A percentile compares a stretch with the other conserved stretches of the same genome.
These are phyloP conservation scores for Mobula hypostoma DNA, from an alignment of 2,113 vertebrate species.

Conservation along the genomic window DNA sequence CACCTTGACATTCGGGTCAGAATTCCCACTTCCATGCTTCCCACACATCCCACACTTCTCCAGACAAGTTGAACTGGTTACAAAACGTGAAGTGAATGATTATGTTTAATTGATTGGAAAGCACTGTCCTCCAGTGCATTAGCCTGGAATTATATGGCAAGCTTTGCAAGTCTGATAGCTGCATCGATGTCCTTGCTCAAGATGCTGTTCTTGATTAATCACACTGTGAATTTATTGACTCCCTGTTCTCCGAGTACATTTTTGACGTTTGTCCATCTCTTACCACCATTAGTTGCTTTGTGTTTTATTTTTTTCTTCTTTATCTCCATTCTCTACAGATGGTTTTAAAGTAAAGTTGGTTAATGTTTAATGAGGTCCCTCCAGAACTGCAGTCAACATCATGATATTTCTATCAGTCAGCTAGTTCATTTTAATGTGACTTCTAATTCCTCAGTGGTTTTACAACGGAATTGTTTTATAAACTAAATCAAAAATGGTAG, in stretches of 20 bases:
- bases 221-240: conserved; percentile 26
- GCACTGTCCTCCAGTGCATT: not conserved
- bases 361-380: not conserved
- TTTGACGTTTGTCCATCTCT: not conserved
- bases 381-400: no score
- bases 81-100: not conserved
- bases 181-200: not conserved
- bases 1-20: no score
- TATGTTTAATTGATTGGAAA: conserved; percentile 32
- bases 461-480: not conserved
- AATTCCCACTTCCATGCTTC: not conserved
- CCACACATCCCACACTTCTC: not conserved
- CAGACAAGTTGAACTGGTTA: not conserved
- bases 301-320: not conserved
- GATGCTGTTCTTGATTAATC: conserved; percentile 10
- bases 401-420: not conserved
- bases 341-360: not conserved
- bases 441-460: not conserved
- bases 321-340: not conserved
- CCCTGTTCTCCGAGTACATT: not conserved
- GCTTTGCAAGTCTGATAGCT: not conserved
- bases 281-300: not conserved
- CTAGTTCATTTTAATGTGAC: not conserved
- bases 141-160: not conserved
- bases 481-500: not conserved